Conservation (phyloP, 2,888 invertebrate genomes). For the Lymantria dispar region DNA sequence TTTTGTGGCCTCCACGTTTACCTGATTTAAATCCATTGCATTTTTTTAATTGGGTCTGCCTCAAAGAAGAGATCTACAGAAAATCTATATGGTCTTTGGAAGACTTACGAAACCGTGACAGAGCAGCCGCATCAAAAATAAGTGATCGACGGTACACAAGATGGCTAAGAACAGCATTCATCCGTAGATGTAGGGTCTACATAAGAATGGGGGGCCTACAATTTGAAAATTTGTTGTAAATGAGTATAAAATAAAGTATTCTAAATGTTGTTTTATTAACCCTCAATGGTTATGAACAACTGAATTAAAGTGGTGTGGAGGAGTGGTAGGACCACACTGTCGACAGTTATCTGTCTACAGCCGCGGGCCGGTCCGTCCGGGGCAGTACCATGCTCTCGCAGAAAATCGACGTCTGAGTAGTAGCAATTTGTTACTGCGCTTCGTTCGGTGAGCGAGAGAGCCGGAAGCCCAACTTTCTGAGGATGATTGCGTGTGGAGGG, state of each 20-base stretch:
- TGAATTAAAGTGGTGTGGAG: neutral
- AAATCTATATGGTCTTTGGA: neutral
- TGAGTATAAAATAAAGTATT: neutral
- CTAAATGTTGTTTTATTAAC: neutral
- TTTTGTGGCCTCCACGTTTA: neutral
- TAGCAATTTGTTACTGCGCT: no score
- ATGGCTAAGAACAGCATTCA: slow-evolving; percentile 1
- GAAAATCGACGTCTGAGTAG: no score
- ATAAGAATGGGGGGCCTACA: neutral
- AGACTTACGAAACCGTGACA: neutral
- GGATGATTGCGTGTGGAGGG: no score
- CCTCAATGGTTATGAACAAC: neutral
- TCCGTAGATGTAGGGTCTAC: neutral
- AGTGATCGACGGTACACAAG: neutral
- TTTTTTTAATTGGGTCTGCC: slow-evolving; percentile 3
- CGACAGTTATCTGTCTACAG: no score
- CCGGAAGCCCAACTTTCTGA: no score
- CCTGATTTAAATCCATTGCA: slow-evolving; percentile 1
- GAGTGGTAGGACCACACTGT: no score
- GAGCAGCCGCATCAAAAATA: slow-evolving; percentile 1
- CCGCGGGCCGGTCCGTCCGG: no score
- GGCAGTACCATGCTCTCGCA: no score
- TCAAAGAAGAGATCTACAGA: slow-evolving; percentile 1
- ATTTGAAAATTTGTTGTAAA: slow-evolving; percentile 1
- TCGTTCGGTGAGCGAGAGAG: no score